Base-by-base conservation (phyloP, 2,888 invertebrate species). In the Crocallis elinguaria region DNA sequence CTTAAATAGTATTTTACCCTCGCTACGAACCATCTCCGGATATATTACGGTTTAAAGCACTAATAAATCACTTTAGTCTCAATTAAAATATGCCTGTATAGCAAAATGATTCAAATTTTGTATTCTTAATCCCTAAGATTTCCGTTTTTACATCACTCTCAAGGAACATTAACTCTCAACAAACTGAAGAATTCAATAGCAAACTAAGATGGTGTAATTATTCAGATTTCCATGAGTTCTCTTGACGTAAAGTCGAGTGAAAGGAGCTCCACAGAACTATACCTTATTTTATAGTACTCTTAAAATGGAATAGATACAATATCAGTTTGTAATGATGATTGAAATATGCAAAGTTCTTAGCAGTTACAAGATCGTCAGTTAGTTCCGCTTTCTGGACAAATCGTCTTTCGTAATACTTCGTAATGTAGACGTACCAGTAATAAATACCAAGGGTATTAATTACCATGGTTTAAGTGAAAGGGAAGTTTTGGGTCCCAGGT, bases 331-430 rank as follows among this genome's bases (percentile, higher is more conserved):
- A 42, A 23, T 25, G 9, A 49, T 49, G 38, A 35, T 38, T 35
- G 45, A 43, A 16, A 19, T 37, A 55, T 55, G 55, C 25, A 49
- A 49, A 56, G 5, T 33, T 27, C 37, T n/a, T 14, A 14, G 14
- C n/a, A 16, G 30, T 17, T 21, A 44, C 21, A 36, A 33, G 27
- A 36, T 48, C 39, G 36, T 14, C 44, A 17, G 9, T 50, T 53
- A 42, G 64, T 64, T 57, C 52, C 59, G 57, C 64, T 64, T 61
- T 64, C 64, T 56, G 29, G 16, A 14, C 39, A 46, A 49, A 53
- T 55, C 29, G 25, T 39, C 12, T 35, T 39, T 33, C 35, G 33
- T 54, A 54, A 54, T 49, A 38, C 25, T 13, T 25, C 33, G 42
- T 25, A 48, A 53, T 42, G 25, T 51, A 19, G 23, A 27, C 33